A percentile compares a stretch with the other conserved stretches of the same genome.
These are phyloP conservation scores for Gambelia wislizenii DNA, from an alignment of 2,797 vertebrate genomes.

Conservation along the genomic window DNA sequence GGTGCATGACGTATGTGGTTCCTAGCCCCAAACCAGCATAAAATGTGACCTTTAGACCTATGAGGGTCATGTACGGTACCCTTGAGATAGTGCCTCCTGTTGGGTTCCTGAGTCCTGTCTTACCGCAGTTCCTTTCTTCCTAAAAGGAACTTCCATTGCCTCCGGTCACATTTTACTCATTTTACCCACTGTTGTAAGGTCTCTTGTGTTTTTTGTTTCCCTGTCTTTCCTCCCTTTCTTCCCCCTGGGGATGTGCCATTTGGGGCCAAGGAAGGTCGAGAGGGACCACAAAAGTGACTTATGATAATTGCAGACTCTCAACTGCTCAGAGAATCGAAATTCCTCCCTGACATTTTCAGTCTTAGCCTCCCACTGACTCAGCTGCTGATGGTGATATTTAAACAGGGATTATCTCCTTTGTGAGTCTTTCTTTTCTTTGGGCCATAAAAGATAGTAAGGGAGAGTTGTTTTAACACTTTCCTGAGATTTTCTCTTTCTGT, in stretches of 20 bases:
- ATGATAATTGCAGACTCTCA: slow-evolving; percentile 72
- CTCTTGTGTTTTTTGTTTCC: slow-evolving; percentile 64
- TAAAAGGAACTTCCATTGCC: slow-evolving; percentile 55
- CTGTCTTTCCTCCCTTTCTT: slow-evolving; percentile 11
- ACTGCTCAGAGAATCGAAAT: slow-evolving; percentile 76
- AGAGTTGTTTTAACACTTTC: slow-evolving; percentile 76
- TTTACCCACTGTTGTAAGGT: slow-evolving; percentile 55
- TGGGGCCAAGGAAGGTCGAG: slow-evolving; percentile 61
- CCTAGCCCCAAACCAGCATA: too few relatives aligned
- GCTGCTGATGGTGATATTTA: slow-evolving; percentile 79
- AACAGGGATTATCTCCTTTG: slow-evolving; percentile 75
- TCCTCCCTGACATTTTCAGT: slow-evolving; percentile 84
- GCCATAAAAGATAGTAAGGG: slow-evolving; percentile 63
- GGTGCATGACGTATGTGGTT: neutral
- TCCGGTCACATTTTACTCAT: slow-evolving; percentile 44
- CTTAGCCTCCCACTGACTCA: slow-evolving; percentile 69
- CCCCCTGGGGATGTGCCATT: slow-evolving; percentile 42
- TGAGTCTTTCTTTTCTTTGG: slow-evolving; percentile 64
- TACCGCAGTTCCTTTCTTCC: slow-evolving; percentile 19
- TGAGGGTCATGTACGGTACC: neutral
- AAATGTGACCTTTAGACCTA: neutral
- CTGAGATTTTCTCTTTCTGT: slow-evolving; percentile 41
- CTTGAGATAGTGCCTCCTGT: neutral
- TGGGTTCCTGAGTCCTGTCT: neutral
- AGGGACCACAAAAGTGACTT: slow-evolving; percentile 72